Conservation (phyloP, 2,797 vertebrate species). For the Sebastes taczanowskii region DNA sequence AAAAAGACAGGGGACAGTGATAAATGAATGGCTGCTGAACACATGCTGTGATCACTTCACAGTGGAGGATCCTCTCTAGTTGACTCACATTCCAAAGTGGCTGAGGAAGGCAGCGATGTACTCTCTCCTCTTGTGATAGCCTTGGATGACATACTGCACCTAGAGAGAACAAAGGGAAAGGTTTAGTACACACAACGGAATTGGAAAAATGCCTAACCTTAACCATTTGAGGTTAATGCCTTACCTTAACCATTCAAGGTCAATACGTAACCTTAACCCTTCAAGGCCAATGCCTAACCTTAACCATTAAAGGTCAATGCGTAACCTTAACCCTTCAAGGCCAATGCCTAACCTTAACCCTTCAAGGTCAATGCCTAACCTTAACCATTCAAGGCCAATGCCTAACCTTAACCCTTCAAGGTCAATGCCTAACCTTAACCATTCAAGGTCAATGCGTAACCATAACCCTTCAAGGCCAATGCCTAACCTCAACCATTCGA, state of each 20-base stretch:
- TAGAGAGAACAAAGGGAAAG: constrained; percentile 54
- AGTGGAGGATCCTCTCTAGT: neutral
- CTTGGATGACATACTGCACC: constrained; percentile 99
- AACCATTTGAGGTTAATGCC: too few relatives aligned
- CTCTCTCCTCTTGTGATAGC: constrained; percentile 98
- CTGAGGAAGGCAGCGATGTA: constrained; percentile 99
- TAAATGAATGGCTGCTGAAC: neutral
- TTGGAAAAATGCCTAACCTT: neutral
- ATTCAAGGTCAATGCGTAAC: fast-evolving
- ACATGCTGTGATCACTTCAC: neutral
- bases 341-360: too few relatives aligned
- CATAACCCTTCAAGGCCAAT: fast-evolving
- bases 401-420: too few relatives aligned
- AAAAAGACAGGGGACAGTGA: neutral
- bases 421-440: too few relatives aligned
- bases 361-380: too few relatives aligned
- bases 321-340: too few relatives aligned
- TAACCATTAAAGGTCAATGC: too few relatives aligned
- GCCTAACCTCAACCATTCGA: too few relatives aligned
- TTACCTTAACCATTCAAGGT: too few relatives aligned
- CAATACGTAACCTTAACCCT: too few relatives aligned
- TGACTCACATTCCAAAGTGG: constrained; percentile 98
- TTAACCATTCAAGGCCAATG: too few relatives aligned
- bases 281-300: too few relatives aligned
- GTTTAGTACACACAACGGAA: neutral